Conservation (phyloP, 1,140 invertebrate genomes). For the Eulimnadia texana region DNA sequence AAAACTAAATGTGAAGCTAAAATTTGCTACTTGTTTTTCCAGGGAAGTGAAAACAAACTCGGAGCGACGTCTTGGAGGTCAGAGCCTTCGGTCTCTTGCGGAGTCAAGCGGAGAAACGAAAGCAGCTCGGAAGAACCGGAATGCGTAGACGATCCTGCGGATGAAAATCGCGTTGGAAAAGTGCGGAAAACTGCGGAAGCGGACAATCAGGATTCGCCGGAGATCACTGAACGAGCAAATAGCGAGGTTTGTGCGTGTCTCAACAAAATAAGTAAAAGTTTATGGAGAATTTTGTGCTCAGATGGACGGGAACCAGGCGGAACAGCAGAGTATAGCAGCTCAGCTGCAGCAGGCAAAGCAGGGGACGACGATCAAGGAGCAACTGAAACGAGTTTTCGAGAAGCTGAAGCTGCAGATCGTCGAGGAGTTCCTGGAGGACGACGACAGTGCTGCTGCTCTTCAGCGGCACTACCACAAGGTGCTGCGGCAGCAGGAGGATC, state of each 20-base stretch:
- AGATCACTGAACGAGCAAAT: background rate
- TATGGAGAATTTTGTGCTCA: no score
- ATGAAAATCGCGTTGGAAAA: constrained; percentile 2
- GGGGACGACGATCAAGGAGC: constrained; percentile 2
- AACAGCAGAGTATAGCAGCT: constrained; percentile 4
- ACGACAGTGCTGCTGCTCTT: constrained; percentile 19
- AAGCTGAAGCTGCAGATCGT: constrained; percentile 5
- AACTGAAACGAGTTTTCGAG: constrained; percentile 9
- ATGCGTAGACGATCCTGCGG: background rate
- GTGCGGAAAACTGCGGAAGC: background rate
- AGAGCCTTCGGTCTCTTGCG: background rate
- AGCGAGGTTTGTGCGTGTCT: no score
- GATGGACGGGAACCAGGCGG: background rate
- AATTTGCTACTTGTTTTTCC: background rate
- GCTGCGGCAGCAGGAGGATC: background rate
- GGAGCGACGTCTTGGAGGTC: constrained; percentile 1
- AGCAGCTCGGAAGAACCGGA: background rate
- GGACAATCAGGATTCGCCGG: background rate
- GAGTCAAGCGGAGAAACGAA: background rate
- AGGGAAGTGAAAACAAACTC: background rate
- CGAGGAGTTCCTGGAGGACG: constrained; percentile 16
- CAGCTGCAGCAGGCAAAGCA: constrained; percentile 8
- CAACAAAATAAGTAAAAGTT: no score
- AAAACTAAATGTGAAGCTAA: background rate
- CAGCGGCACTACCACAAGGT: constrained; percentile 1